Percentiles rank a stretch among this genome's conserved stretches.
Conservation (phyloP, 2,113 vertebrate species). For the Clarias batrachus region DNA sequence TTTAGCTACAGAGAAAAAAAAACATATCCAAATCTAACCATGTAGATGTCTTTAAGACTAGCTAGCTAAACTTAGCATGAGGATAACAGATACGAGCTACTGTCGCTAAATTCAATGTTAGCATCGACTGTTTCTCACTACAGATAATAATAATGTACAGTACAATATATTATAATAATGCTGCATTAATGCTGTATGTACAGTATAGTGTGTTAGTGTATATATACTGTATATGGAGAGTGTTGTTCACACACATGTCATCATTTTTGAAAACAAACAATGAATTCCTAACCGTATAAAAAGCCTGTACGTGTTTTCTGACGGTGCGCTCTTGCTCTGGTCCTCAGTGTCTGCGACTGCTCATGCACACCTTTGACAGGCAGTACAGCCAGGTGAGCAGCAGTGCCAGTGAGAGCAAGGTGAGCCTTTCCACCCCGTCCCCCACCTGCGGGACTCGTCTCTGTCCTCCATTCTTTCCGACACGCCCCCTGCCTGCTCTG, state of each 20-base stretch:
- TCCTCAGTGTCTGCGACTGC: slow-evolving; percentile 90
- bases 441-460: slow-evolving; percentile 32
- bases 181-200: neutral
- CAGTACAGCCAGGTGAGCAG: slow-evolving; percentile 96
- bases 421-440: slow-evolving; percentile 61
- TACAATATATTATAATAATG: neutral
- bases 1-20: neutral
- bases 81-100: neutral
- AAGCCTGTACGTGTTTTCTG: neutral
- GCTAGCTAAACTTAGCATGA: neutral
- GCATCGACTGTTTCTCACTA: neutral
- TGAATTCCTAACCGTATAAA: neutral
- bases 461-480: neutral
- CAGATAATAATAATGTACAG: no score
- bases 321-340: neutral
- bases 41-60: neutral
- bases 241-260: neutral
- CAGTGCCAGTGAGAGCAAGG: slow-evolving; percentile 99
- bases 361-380: slow-evolving; percentile 97
- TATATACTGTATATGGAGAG: no score
- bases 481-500: neutral
- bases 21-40: neutral
- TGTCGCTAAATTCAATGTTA: neutral
- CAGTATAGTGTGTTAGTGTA: neutral
- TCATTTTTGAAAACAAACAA: no score